Base-by-base conservation (phyloP, 2,797 vertebrate species). In the Pipistrellus nathusii region DNA sequence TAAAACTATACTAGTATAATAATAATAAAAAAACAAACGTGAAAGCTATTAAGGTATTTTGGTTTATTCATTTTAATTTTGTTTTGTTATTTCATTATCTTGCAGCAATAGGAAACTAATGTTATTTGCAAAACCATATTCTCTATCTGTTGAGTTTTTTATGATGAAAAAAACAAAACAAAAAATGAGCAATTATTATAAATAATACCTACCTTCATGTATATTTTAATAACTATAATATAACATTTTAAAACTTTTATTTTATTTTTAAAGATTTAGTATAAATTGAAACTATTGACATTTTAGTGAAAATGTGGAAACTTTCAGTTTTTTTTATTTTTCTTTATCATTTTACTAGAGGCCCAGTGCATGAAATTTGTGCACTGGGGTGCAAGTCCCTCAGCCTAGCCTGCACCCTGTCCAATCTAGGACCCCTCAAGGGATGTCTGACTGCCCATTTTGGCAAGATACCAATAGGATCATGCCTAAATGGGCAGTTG, bases 211-310 rank as follows among this genome's bases (percentile, higher is more conserved):
- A n/a, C 1, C 12, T 76, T 72, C 1, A 38, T 38, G 6, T 25
- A 73, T 59, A 92, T 85, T 51, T 89, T n/a, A 91, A 64, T 68
- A 83, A 57, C 7, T 20, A 38, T 32, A 91, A 85, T 18, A 38
- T 32, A 89, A 85, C 13, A 69, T 83, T 72, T 23, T 1, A 59
- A 91, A 94, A 41, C 2, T 66, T 75, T 75, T 25, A 4, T 30
- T 30, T n/a, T 72, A 44, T 72, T 32, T 27, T 83, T 59, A 94
- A 81, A 7, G 35, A 85, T 94, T 8, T 80, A 75, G 64, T 73
- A 73, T 64, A 69, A 81, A 41, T 76, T 6, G 7, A 69, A 88
- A 55, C 21, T 88, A 51, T 32, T 57, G 38, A 44, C 17, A 90
- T 69, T 75, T 48, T 89, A 53, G 20, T 32, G 90, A 81, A 81